Evolutionary conservation across 2,888 invertebrate genomes (phyloP).

Genomic region (Anthophora plumipes): DNA sequence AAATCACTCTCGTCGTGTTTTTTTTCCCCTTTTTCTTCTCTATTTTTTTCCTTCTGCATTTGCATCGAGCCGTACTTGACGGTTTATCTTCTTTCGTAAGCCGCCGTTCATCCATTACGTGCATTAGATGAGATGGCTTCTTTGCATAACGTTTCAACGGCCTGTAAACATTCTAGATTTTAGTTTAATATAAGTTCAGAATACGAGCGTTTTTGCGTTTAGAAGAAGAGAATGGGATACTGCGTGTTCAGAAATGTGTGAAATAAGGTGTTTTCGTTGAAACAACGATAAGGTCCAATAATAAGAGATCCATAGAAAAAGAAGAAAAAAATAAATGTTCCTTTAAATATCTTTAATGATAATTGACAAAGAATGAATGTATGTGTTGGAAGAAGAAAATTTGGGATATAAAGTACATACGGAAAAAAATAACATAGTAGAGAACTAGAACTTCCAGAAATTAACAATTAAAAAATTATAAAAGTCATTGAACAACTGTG

Average conservation of each 20-base stretch:
- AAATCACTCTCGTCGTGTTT: slow-evolving; percentile 56
- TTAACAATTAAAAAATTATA: too few relatives aligned
- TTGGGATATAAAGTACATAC: too few relatives aligned
- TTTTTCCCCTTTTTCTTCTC: too few relatives aligned
- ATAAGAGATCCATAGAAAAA: neutral
- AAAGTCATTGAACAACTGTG: too few relatives aligned
- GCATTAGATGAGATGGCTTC: slow-evolving; percentile 16
- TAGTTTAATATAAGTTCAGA: neutral
- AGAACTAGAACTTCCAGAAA: too few relatives aligned
- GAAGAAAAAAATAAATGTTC: neutral
- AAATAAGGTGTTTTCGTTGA: neutral
- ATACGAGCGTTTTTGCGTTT: too few relatives aligned
- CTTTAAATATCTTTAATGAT: neutral
- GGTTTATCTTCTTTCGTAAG: slow-evolving; percentile 47
- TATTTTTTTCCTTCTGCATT: slow-evolving; percentile 30
- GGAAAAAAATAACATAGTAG: too few relatives aligned
- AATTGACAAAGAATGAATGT: too few relatives aligned
- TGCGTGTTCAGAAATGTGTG: neutral
- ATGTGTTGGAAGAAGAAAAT: too few relatives aligned
- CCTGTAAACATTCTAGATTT: slow-evolving; percentile 22
- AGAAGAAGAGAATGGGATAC: neutral
- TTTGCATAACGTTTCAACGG: slow-evolving; percentile 39
- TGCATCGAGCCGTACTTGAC: slow-evolving; percentile 36
- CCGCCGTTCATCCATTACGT: slow-evolving; percentile 37
- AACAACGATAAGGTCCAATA: neutral